Conservation (phyloP, 2,797 vertebrate species). For the Anabas testudineus region DNA sequence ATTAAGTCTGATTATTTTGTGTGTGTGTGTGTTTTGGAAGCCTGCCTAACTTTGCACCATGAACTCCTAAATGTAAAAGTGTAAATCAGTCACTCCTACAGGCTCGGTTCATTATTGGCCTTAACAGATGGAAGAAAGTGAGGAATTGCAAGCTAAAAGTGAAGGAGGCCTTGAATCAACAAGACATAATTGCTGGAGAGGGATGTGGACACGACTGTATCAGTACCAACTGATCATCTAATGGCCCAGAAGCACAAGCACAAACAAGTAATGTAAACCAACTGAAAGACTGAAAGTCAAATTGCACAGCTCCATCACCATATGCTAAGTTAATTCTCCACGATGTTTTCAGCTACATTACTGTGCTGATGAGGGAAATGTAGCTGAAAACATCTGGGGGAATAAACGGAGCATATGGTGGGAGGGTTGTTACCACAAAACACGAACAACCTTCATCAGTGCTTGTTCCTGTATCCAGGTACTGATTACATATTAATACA, state of each 20-base stretch:
- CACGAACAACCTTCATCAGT: background rate
- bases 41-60: too few species aligned
- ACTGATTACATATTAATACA: background rate
- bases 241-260: background rate
- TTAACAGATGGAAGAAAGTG: background rate
- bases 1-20: too few species aligned
- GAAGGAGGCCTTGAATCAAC: background rate
- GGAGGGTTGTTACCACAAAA: slow-evolving; percentile 1
- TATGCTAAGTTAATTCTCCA: background rate
- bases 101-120: background rate
- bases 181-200: background rate
- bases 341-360: slow-evolving; percentile 5
- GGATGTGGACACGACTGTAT: background rate
- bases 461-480: background rate
- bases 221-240: background rate
- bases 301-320: background rate
- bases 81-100: background rate
- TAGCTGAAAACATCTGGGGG: slow-evolving; percentile 1
- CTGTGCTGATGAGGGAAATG: background rate
- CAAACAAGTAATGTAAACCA: background rate
- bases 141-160: background rate
- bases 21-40: too few species aligned
- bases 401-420: background rate
- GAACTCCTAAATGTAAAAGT: background rate
- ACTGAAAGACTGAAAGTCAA: background rate